These are phyloP conservation scores for Miltochrista miniata DNA, from an alignment of 2,888 invertebrate genomes.

Conservation along the genomic window DNA sequence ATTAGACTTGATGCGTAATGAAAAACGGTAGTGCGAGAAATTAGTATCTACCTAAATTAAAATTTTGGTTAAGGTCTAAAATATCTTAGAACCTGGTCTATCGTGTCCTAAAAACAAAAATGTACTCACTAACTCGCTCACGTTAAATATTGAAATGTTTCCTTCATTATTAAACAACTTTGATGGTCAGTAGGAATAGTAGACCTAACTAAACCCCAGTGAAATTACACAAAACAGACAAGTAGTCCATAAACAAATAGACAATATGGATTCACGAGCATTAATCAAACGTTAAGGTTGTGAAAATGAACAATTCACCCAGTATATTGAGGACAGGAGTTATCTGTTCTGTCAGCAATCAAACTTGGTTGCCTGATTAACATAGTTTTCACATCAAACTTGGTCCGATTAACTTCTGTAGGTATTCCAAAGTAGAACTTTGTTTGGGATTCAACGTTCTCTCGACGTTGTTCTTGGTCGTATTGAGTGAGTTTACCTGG, in stretches of 20 bases:
- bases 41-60: too few relatives aligned
- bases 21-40: too few relatives aligned
- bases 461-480: conserved; percentile 26
- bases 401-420: conserved; percentile 39
- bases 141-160: too few relatives aligned
- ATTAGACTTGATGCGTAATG: too few relatives aligned
- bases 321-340: conserved; percentile 38
- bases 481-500: conserved; percentile 24
- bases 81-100: too few relatives aligned
- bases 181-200: conserved; percentile 2
- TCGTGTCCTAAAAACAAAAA: too few relatives aligned
- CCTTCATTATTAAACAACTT: not conserved
- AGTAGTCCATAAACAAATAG: conserved; percentile 5
- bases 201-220: not conserved
- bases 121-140: too few relatives aligned
- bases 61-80: too few relatives aligned
- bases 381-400: conserved; percentile 49
- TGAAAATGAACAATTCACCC: conserved; percentile 39
- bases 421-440: conserved; percentile 37
- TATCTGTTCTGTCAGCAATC: conserved; percentile 45
- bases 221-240: not conserved
- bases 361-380: conserved; percentile 45
- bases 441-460: conserved; percentile 15
- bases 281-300: conserved; percentile 37
- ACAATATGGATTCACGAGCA: conserved; percentile 25